Percentiles rank a stretch among this genome's conserved stretches.
Conservation (phyloP, 2,888 invertebrate species). For the Cantharis lateralis region DNA sequence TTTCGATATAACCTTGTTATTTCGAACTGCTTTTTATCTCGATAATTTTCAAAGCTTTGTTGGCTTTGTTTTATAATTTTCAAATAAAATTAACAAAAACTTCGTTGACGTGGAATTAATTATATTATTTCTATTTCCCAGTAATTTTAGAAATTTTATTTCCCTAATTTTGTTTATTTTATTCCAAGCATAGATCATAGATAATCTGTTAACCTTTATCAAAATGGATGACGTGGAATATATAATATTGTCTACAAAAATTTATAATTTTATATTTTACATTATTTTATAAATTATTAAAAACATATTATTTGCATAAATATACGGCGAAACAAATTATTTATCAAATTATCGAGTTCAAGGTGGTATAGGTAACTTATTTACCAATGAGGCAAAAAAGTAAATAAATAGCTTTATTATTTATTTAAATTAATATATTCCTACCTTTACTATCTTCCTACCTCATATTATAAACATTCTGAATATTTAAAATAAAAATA, state of each 20-base stretch:
- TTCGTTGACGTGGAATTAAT: too few species aligned
- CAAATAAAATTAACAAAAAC: too few species aligned
- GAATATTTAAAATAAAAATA: neutral
- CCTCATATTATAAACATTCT: neutral
- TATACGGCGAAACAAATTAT: neutral
- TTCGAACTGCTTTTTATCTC: neutral
- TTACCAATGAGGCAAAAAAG: neutral
- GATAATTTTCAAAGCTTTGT: neutral
- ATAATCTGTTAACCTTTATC: neutral
- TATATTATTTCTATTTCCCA: too few species aligned
- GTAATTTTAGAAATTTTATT: too few species aligned
- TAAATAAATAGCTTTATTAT: neutral
- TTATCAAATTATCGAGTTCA: neutral
- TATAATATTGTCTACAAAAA: neutral
- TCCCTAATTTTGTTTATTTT: too few species aligned
- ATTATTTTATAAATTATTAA: neutral
- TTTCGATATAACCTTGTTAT: neutral
- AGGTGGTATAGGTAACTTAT: neutral
- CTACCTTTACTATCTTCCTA: neutral
- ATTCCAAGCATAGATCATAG: neutral
- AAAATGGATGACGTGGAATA: neutral
- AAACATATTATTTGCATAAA: neutral
- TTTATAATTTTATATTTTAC: neutral
- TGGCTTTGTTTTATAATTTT: too few species aligned
- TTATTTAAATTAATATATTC: neutral